phyloP scores from a whole-genome alignment of 2,888 invertebrate genomes.

The Spodoptera exigua region DNA sequence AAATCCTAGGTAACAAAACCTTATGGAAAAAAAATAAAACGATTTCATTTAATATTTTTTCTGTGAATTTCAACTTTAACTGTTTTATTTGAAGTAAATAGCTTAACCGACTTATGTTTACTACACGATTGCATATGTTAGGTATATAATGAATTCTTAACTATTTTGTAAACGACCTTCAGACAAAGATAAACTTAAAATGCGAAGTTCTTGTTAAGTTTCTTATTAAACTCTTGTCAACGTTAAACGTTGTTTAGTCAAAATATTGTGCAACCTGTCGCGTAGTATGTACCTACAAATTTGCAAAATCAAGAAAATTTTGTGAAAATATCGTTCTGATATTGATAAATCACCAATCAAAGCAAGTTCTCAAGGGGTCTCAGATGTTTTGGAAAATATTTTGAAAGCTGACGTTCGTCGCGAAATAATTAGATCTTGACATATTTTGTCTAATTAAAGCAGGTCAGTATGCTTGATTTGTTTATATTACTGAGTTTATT shows the following conservation, averaged over 20 bases:
- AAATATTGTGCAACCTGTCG: conserved; percentile 5
- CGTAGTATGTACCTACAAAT: background rate
- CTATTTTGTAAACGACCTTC: too few relatives aligned
- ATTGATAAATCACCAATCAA: conserved; percentile 39
- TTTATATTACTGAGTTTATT: too few relatives aligned
- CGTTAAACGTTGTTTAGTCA: background rate
- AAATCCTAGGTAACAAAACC: too few relatives aligned
- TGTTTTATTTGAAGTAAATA: too few relatives aligned
- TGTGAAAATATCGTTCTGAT: conserved; percentile 15
- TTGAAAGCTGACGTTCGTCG: background rate
- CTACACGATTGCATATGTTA: too few relatives aligned
- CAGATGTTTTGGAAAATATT: conserved; percentile 31
- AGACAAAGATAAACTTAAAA: background rate
- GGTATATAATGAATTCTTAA: too few relatives aligned
- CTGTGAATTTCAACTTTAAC: too few relatives aligned
- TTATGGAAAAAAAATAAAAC: too few relatives aligned
- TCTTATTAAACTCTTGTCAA: background rate
- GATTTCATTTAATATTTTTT: too few relatives aligned
- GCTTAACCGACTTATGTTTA: too few relatives aligned
- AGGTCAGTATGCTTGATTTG: background rate
- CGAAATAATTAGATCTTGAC: background rate
- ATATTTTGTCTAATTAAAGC: background rate
- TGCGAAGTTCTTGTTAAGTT: background rate
- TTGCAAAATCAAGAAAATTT: conserved; percentile 6
- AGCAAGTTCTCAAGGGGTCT: conserved; percentile 6